Evolutionary conservation across 1,140 invertebrate genomes (phyloP).

Genomic region (Helicorthomorpha holstii): DNA sequence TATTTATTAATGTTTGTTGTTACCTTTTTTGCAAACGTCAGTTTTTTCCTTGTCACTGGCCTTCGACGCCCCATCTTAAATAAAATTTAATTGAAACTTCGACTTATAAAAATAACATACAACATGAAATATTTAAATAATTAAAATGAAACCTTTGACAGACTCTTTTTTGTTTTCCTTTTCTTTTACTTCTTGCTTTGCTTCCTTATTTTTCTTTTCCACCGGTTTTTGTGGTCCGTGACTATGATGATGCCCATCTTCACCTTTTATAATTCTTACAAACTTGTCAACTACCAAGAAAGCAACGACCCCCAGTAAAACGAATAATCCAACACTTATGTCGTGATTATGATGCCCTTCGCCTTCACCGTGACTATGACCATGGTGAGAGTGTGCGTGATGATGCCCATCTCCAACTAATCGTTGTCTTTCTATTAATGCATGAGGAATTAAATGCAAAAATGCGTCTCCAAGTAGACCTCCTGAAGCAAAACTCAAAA

Average conservation of each 20-base stretch:
- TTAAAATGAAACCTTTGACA: background rate
- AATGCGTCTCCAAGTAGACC: slow-evolving; percentile 91
- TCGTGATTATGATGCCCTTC: slow-evolving; percentile 45
- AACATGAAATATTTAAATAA: too few relatives aligned
- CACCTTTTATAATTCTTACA: slow-evolving; percentile 72
- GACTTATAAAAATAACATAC: too few relatives aligned
- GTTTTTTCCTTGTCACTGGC: too few relatives aligned
- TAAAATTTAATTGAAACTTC: too few relatives aligned
- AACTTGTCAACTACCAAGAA: slow-evolving; percentile 87
- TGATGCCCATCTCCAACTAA: slow-evolving; percentile 34
- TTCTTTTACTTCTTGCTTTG: slow-evolving; percentile 14
- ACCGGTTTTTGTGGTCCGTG: slow-evolving; percentile 12
- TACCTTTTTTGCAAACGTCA: too few relatives aligned
- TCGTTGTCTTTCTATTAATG: slow-evolving; percentile 34
- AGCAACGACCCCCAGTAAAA: slow-evolving; percentile 72
- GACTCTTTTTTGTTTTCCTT: too few relatives aligned
- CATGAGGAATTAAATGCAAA: slow-evolving; percentile 90
- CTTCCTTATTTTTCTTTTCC: slow-evolving; percentile 14
- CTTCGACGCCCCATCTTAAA: too few relatives aligned
- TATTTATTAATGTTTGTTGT: too few relatives aligned
- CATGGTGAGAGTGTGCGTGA: slow-evolving; percentile 29
- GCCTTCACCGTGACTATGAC: slow-evolving; percentile 31
- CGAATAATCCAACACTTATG: slow-evolving; percentile 71
- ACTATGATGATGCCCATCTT: slow-evolving; percentile 20
- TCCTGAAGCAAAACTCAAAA: slow-evolving; percentile 86